phyloP scores from a whole-genome alignment of 2,797 vertebrate species.

The Adelosebastes latens region DNA sequence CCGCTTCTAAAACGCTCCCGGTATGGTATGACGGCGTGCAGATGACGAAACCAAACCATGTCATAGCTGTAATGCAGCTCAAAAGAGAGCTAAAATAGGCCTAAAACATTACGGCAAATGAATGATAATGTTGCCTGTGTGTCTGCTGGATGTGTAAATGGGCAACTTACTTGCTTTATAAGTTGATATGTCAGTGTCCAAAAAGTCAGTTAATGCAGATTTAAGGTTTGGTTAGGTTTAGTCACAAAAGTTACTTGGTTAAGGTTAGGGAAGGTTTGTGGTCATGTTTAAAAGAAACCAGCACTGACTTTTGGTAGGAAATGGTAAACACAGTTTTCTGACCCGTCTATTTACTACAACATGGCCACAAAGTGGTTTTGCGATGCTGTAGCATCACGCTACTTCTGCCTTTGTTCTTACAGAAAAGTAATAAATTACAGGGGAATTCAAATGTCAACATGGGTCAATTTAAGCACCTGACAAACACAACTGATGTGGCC shows the following conservation, averaged over 20 bases:
- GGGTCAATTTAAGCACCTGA: neutral
- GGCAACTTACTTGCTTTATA: neutral
- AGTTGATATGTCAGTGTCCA: neutral
- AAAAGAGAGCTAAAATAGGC: neutral
- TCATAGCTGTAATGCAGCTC: neutral
- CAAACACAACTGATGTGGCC: neutral
- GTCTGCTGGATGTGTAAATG: neutral
- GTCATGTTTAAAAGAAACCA: neutral
- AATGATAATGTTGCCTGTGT: neutral
- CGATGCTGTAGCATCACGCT: neutral
- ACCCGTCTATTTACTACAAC: neutral
- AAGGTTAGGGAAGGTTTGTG: neutral
- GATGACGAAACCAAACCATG: no score
- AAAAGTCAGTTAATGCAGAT: neutral
- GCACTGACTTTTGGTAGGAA: neutral
- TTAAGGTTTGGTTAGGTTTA: neutral
- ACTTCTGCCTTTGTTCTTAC: neutral
- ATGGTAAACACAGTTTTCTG: neutral
- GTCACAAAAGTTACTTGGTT: neutral
- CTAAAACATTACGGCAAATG: neutral
- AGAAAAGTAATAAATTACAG: neutral
- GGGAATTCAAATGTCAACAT: neutral
- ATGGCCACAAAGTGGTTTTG: neutral
- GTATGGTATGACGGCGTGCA: neutral
- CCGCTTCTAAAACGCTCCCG: neutral